Percentiles rank a stretch among this genome's conserved stretches.
Conservation (phyloP, 1,140 invertebrate species). For the Drosophila tropicalis region DNA sequence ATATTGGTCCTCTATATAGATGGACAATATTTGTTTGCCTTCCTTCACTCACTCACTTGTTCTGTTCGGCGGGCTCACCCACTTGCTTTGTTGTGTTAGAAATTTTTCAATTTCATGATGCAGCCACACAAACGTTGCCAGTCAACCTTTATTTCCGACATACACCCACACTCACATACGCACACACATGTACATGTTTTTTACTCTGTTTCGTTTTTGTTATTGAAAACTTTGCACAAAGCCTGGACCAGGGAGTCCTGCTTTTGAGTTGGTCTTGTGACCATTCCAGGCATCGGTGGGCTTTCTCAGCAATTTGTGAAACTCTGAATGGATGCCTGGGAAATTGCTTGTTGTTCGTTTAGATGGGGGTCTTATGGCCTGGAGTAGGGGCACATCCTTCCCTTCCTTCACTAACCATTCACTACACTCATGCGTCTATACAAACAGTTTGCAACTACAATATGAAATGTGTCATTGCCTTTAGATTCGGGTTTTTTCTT, state of each 20-base stretch:
- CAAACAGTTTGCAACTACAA: slow-evolving; percentile 24
- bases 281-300: slow-evolving; percentile 40
- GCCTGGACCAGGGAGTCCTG: slow-evolving; percentile 23
- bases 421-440: slow-evolving; percentile 1
- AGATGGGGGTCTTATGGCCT: background rate
- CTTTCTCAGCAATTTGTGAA: slow-evolving; percentile 54
- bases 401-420: background rate
- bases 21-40: background rate
- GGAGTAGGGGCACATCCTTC: background rate
- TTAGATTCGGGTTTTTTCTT: background rate
- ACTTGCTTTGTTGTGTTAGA: slow-evolving; percentile 36
- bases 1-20: slow-evolving; percentile 1
- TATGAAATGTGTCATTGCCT: slow-evolving; percentile 16
- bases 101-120: slow-evolving; percentile 54
- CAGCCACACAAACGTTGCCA: slow-evolving; percentile 44
- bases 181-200: slow-evolving; percentile 30
- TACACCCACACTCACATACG: slow-evolving; percentile 1
- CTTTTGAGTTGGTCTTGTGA: slow-evolving; percentile 26
- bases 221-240: slow-evolving; percentile 6
- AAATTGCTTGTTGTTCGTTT: slow-evolving; percentile 17
- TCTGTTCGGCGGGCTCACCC: background rate
- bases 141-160: slow-evolving; percentile 25
- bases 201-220: slow-evolving; percentile 19
- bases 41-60: slow-evolving; percentile 3
- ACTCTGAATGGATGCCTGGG: slow-evolving; percentile 21